Base-by-base conservation (phyloP, 2,797 vertebrate genomes). In the Potorous gilbertii region DNA sequence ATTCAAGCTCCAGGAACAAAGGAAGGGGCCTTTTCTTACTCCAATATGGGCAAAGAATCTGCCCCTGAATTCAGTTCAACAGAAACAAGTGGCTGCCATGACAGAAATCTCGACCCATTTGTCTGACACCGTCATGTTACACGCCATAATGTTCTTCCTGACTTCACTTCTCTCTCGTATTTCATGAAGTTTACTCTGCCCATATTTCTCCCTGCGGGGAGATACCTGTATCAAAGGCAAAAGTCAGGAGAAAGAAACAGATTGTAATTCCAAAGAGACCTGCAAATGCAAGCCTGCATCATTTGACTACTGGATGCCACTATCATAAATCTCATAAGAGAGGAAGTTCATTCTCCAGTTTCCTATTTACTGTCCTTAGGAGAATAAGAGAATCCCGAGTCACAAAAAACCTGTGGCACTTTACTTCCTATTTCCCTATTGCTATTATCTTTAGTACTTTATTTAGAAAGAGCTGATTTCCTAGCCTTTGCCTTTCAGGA, bases 291-390 rank as follows among this genome's bases (percentile, higher is more conserved):
- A 89, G 91, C 62, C 93, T 91, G 14, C 28, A 91, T 92, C 93
- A 87, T 96, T 98, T 97, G 95, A 97, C 97, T 97, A 94, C 87
- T 92, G 56, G 96, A 96, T 46, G 97, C 97, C 91, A 46, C 66
- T 46, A 90, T n/a, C 89, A 93, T 97, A 98, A 98, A 98, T 98
- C 97, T 98, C 97, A 74, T 81, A 59, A 56, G 91, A 97, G 91
- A 97, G 98, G 97, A 98, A 98, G 97, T 96, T 95, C 96, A 97
- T 98, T 96, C 97, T 98, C 97, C 87, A 91, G 92, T 97, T 98
- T 98, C 97, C 98, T 95, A 96, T 93, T 96, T 93, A 6, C 66
- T 94, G 97, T 98, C 98, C 98, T 98, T 98, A 96, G 98, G 95
- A 96, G 97, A 98, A 95, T 91, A 98, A 97, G 98, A 95, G 96